Evolutionary conservation across 2,113 vertebrate genomes (phyloP).

Genomic region (Muntiacus muntjak): DNA sequence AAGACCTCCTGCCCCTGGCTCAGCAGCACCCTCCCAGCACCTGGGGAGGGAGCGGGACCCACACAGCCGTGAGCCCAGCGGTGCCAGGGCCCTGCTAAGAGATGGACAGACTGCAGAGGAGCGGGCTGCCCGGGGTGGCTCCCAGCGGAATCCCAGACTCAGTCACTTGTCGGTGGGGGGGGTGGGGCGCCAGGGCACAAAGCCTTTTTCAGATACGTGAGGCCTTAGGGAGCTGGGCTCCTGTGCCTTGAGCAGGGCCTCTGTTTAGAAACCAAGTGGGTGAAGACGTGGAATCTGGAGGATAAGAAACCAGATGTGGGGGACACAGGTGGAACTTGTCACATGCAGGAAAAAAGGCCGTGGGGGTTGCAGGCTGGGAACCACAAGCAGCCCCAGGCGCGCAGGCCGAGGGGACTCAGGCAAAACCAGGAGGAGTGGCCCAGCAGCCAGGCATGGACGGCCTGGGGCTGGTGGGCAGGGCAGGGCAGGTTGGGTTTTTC

Average conservation of each 20-base stretch:
- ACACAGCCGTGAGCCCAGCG: neutral
- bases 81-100: neutral
- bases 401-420: accelerated
- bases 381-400: neutral
- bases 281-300: neutral
- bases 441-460: neutral
- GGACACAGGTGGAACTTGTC: neutral
- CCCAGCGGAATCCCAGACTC: neutral
- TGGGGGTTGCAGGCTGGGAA: neutral
- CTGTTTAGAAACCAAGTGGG: neutral
- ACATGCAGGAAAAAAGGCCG: neutral
- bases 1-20: neutral
- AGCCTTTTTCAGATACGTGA: neutral
- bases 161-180: no score
- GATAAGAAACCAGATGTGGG: neutral
- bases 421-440: neutral
- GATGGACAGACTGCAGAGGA: neutral
- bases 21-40: neutral
- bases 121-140: neutral
- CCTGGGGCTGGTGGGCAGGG: accelerated
- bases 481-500: neutral
- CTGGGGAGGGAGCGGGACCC: neutral
- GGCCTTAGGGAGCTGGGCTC: neutral
- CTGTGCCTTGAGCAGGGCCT: neutral
- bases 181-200: neutral